These are phyloP conservation scores for Discoglossus pictus DNA, from an alignment of 2,797 vertebrate species.

Conservation along the genomic window DNA sequence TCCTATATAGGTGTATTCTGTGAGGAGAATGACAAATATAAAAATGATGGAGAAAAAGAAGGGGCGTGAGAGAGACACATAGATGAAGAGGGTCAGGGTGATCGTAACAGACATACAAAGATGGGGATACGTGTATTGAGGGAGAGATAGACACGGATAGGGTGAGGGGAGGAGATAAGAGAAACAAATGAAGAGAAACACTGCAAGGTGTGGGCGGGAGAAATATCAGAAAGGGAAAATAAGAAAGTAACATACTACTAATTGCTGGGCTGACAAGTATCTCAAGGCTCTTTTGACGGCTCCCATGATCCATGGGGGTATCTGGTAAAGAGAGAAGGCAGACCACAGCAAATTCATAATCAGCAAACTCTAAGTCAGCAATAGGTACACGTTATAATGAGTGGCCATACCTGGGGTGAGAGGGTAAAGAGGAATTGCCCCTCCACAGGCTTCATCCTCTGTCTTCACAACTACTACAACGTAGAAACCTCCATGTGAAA, in stretches of 20 bases:
- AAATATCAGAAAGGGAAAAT: too few relatives aligned
- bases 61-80: neutral
- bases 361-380: neutral
- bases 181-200: too few relatives aligned
- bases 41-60: neutral
- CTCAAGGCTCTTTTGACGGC: constrained; percentile 86
- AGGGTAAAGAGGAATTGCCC: constrained; percentile 86
- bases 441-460: constrained; percentile 90
- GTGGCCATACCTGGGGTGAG: constrained; percentile 62
- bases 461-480: constrained; percentile 97
- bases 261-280: constrained; percentile 86
- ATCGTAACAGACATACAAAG: neutral
- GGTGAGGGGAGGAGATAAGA: too few relatives aligned
- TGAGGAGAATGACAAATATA: neutral
- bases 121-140: neutral
- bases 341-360: neutral
- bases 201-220: neutral
- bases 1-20: constrained; percentile 85
- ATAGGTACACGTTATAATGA: neutral
- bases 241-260: constrained; percentile 81
- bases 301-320: constrained; percentile 83
- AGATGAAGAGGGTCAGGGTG: too few relatives aligned
- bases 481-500: constrained; percentile 93
- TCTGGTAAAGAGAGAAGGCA: constrained; percentile 62
- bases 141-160: constrained; percentile 6